Conservation (phyloP, 2,797 vertebrate species). For the Hemibagrus guttatus region DNA sequence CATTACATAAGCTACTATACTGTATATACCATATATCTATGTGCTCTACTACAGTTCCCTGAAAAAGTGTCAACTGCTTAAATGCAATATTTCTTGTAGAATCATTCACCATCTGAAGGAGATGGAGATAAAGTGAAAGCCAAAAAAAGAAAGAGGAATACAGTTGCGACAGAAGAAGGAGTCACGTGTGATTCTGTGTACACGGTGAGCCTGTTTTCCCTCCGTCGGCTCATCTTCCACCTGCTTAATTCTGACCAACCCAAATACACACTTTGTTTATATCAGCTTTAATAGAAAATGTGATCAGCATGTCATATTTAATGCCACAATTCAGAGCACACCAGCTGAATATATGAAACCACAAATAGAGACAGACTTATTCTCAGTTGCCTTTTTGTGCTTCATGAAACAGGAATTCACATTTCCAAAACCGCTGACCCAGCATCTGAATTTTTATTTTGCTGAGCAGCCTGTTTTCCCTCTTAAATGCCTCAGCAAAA, state of each 20-base stretch:
- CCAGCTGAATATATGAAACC: background rate
- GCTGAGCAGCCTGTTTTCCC: background rate
- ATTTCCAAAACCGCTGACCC: conserved; percentile 19
- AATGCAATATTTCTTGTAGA: conserved; percentile 32
- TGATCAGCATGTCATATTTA: background rate
- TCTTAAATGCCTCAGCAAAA: background rate
- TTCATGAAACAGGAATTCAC: conserved; percentile 20
- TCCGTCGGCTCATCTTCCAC: background rate
- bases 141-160: conserved; percentile 15
- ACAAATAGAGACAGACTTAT: background rate
- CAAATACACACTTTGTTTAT: background rate
- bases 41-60: background rate
- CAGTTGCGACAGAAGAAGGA: conserved; percentile 13
- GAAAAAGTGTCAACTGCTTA: background rate
- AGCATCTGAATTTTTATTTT: conserved; percentile 10
- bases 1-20: background rate
- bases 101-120: background rate
- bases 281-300: background rate
- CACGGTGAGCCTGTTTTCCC: conserved; percentile 64
- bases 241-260: background rate
- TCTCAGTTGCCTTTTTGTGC: conserved; percentile 8
- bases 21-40: background rate
- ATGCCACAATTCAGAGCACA: background rate
- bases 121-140: background rate
- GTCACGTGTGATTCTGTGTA: conserved; percentile 67